These are phyloP conservation scores for Acromyrmex charruanus DNA, from an alignment of 1,140 invertebrate species.

Conservation along the genomic window DNA sequence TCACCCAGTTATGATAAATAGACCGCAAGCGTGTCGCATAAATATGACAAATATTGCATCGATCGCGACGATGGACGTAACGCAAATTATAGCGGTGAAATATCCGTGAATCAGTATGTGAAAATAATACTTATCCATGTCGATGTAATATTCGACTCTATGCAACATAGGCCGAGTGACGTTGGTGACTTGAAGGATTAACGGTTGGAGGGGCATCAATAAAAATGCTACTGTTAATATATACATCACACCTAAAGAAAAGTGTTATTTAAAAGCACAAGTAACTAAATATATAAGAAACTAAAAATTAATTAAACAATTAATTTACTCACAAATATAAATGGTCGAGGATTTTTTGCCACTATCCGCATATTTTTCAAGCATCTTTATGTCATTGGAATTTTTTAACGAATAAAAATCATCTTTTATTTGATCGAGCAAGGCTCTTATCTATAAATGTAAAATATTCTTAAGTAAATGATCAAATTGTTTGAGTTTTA, in stretches of 20 bases:
- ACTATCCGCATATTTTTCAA: slow-evolving; percentile 16
- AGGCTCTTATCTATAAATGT: slow-evolving; percentile 36
- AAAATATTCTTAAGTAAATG: not conserved
- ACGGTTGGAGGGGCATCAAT: slow-evolving; percentile 25
- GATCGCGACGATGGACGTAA: slow-evolving; percentile 30
- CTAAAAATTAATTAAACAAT: not conserved
- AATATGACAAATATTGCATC: slow-evolving; percentile 51
- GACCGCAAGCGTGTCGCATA: slow-evolving; percentile 51
- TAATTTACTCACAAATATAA: slow-evolving; percentile 44
- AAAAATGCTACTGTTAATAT: slow-evolving; percentile 21
- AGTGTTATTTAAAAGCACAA: not conserved
- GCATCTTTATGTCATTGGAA: not conserved
- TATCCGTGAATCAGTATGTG: slow-evolving; percentile 57
- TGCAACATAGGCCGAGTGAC: slow-evolving; percentile 48
- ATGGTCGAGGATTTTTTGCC: slow-evolving; percentile 20
- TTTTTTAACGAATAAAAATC: slow-evolving; percentile 25
- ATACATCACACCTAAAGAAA: slow-evolving; percentile 25
- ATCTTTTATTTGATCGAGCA: slow-evolving; percentile 19
- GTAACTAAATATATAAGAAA: not conserved
- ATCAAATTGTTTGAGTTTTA: not conserved
- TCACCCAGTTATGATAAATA: slow-evolving; percentile 50
- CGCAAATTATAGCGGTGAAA: slow-evolving; percentile 30
- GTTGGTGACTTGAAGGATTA: slow-evolving; percentile 35
- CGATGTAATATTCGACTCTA: slow-evolving; percentile 57
- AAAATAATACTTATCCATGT: slow-evolving; percentile 49